A percentile compares a stretch with the other conserved stretches of the same genome.
Evolutionary conservation across 1,140 invertebrate species (phyloP).

Genomic region (Uloborus diversus): DNA sequence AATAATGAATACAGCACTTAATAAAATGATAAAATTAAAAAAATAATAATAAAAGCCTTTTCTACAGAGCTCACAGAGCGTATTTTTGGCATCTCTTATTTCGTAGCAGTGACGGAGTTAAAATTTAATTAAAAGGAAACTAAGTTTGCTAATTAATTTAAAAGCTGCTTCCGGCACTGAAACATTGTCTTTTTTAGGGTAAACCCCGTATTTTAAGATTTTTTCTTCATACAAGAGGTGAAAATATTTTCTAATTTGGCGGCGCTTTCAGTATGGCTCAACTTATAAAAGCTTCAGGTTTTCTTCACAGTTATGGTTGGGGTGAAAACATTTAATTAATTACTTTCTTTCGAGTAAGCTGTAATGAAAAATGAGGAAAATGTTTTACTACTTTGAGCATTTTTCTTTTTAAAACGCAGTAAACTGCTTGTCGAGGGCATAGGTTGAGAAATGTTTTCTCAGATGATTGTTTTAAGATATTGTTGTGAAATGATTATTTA

Average conservation of each 20-base stretch:
- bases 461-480: too few species aligned
- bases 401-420: too few species aligned
- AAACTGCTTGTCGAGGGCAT: too few species aligned
- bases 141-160: slow-evolving; percentile 41
- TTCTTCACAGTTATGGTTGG: not conserved
- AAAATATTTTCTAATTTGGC: slow-evolving; percentile 36
- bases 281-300: too few species aligned
- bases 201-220: not conserved
- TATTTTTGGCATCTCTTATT: not conserved
- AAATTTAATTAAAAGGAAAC: slow-evolving; percentile 46
- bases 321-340: not conserved
- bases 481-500: too few species aligned
- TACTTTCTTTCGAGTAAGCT: not conserved
- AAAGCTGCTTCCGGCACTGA: not conserved
- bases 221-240: not conserved
- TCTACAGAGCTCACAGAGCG: not conserved
- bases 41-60: not conserved
- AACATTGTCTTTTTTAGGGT: not conserved
- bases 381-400: too few species aligned
- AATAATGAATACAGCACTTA: too few species aligned
- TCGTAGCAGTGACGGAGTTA: slow-evolving; percentile 4
- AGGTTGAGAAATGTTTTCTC: too few species aligned
- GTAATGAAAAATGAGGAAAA: too few species aligned
- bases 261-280: not conserved
- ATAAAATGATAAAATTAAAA: too few species aligned